Conservation (phyloP, 2,797 vertebrate species). For the Loris lydekkerianus region DNA sequence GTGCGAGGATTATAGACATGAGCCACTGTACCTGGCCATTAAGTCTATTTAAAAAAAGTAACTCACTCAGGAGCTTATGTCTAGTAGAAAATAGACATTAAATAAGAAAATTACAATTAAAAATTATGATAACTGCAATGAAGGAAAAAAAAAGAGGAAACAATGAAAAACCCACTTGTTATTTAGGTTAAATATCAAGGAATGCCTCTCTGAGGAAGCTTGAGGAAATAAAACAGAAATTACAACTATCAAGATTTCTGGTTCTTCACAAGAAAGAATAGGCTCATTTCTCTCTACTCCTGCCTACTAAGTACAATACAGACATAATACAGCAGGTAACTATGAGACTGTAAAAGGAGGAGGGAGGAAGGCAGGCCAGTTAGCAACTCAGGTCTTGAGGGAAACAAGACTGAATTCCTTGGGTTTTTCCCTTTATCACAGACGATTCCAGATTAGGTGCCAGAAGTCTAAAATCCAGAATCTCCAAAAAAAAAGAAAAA, state of each 20-base stretch:
- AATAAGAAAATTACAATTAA: slow-evolving; percentile 1
- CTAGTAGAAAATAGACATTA: neutral
- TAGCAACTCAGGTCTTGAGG: neutral
- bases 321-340: neutral
- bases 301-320: neutral
- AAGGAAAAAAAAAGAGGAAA: neutral
- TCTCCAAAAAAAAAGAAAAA: neutral
- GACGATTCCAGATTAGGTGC: neutral
- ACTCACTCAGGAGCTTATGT: neutral
- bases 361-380: neutral
- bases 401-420: neutral
- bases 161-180: neutral
- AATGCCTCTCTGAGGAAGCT: neutral
- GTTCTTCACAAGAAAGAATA: neutral
- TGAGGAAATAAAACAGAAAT: slow-evolving; percentile 52
- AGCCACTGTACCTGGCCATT: neutral
- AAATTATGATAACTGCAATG: neutral
- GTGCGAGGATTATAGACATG: neutral
- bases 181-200: neutral
- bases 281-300: neutral
- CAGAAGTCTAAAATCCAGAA: neutral
- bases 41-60: neutral
- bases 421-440: neutral
- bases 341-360: neutral
- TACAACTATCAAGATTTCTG: neutral